Conservation (phyloP, 2,113 vertebrate genomes). For the Calypte anna region DNA sequence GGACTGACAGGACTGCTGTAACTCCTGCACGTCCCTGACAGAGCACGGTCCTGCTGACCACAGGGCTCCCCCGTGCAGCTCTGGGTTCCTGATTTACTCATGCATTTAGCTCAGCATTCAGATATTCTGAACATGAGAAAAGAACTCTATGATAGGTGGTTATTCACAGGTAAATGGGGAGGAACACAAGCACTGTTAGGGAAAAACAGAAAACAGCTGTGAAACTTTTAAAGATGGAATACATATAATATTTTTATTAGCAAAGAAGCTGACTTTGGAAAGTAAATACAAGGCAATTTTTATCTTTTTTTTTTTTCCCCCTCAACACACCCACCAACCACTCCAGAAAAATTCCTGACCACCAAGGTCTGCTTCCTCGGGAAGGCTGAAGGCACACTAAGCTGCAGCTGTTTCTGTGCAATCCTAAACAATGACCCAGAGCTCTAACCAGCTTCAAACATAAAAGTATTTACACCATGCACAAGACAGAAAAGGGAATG, state of each 20-base stretch:
- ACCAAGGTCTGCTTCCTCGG: conserved; percentile 48
- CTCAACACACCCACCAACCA: conserved; percentile 42
- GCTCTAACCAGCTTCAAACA: conserved; percentile 87
- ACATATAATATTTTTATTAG: conserved; percentile 58
- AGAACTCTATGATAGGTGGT: not conserved
- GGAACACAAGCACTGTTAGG: not conserved
- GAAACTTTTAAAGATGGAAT: not conserved
- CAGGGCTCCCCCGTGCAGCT: not conserved
- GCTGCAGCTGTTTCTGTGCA: conserved; percentile 47
- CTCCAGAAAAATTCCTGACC: conserved; percentile 78
- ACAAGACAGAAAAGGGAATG: conserved; percentile 93
- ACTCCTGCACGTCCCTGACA: accelerated
- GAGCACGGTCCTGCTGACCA: accelerated
- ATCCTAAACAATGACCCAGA: conserved; percentile 24
- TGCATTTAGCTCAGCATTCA: accelerated
- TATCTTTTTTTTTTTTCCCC: not conserved
- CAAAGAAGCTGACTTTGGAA: not conserved
- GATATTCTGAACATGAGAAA: not conserved
- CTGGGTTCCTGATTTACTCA: accelerated
- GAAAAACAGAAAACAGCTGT: not conserved
- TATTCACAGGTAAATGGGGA: not conserved
- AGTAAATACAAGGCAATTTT: conserved; percentile 48
- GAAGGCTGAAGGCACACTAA: conserved; percentile 62
- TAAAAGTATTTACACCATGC: conserved; percentile 87
- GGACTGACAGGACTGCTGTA: accelerated